Percentiles rank a stretch among this genome's conserved stretches.
Conservation (phyloP, 2,888 invertebrate species). For the Perizoma affinitatum region DNA sequence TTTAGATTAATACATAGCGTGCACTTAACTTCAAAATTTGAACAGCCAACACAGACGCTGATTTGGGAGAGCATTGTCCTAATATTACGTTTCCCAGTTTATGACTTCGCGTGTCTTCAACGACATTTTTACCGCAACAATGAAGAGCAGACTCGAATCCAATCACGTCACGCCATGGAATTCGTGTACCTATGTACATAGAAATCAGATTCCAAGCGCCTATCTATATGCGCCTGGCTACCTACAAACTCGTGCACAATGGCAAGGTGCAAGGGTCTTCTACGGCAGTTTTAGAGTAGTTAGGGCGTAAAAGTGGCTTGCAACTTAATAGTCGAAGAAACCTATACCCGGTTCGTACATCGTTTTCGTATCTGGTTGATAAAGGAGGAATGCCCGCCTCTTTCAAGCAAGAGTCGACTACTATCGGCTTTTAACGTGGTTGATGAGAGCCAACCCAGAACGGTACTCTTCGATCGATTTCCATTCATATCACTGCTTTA, state of each 20-base stretch:
- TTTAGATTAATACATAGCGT: no score
- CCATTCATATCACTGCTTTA: constrained; percentile 37
- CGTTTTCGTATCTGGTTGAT: no score
- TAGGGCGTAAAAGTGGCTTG: no score
- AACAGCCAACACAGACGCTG: background rate
- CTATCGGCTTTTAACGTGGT: constrained; percentile 8
- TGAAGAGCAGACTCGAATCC: constrained; percentile 53
- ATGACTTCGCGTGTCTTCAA: constrained; percentile 57
- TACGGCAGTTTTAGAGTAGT: no score
- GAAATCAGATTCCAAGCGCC: constrained; percentile 17
- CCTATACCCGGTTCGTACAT: no score
- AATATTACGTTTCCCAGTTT: constrained; percentile 27
- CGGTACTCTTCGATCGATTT: constrained; percentile 56
- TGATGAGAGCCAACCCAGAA: constrained; percentile 62
- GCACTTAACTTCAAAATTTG: no score
- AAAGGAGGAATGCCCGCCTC: no score
- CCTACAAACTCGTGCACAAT: no score
- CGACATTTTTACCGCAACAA: constrained; percentile 59
- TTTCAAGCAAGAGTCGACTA: no score
- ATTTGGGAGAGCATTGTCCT: constrained; percentile 31
- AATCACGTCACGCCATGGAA: constrained; percentile 58
- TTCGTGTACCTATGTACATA: constrained; percentile 12
- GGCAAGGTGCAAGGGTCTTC: no score
- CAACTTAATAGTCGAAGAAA: no score
- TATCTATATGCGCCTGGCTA: background rate